Conservation (phyloP, 1,140 invertebrate genomes). For the Magallana ariakensis region DNA sequence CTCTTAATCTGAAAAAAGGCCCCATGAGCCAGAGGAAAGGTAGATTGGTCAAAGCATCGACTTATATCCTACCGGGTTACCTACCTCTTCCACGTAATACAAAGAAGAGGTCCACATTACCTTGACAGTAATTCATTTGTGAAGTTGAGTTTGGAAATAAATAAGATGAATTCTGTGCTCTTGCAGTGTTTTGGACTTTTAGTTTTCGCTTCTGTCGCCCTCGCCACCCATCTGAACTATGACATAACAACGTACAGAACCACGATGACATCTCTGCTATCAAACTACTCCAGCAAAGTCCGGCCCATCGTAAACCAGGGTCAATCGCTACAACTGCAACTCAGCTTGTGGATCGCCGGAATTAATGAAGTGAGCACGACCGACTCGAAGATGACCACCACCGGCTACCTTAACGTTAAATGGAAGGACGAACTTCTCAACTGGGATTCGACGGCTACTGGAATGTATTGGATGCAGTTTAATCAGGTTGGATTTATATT, state of each 20-base stretch:
- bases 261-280: background rate
- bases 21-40: no score
- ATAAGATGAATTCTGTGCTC: no score
- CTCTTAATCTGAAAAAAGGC: no score
- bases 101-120: no score
- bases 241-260: background rate
- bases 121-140: no score
- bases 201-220: no score
- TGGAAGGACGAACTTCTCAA: constrained; percentile 18
- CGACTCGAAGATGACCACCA: background rate
- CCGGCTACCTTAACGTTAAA: background rate
- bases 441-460: background rate
- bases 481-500: background rate
- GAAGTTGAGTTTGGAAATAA: no score
- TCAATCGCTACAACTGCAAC: background rate
- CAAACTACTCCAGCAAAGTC: background rate
- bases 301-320: background rate
- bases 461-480: background rate
- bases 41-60: no score
- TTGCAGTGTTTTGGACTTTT: no score
- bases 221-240: no score
- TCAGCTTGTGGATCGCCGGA: background rate
- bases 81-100: no score
- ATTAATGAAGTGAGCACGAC: background rate
- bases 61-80: no score